These are phyloP conservation scores for Anthonomus grandis DNA, from an alignment of 1,140 invertebrate species.

Conservation along the genomic window DNA sequence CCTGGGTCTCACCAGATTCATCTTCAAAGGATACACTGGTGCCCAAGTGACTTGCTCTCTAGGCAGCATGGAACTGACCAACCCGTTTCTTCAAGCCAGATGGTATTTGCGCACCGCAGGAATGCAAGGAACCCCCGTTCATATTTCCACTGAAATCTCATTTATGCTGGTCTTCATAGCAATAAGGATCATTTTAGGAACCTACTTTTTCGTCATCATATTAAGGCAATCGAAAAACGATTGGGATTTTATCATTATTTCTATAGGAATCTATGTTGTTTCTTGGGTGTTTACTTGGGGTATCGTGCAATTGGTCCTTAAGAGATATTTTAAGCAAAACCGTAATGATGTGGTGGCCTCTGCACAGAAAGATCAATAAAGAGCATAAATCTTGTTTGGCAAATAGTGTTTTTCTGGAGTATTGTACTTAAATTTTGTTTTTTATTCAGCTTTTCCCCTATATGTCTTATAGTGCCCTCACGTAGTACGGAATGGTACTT, in stretches of 20 bases:
- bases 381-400: too few relatives aligned
- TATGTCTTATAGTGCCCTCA: too few relatives aligned
- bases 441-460: too few relatives aligned
- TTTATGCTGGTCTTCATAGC: conserved; percentile 42
- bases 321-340: conserved; percentile 29
- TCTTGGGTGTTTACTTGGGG: conserved; percentile 44
- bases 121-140: conserved; percentile 36
- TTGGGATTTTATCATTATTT: conserved; percentile 39
- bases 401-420: too few relatives aligned
- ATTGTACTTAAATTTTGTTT: too few relatives aligned
- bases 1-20: conserved; percentile 50
- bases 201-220: conserved; percentile 34
- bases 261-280: conserved; percentile 39
- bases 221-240: conserved; percentile 33
- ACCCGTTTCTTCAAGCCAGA: conserved; percentile 56
- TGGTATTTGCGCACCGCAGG: conserved; percentile 51
- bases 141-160: conserved; percentile 33
- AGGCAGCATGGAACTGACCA: conserved; percentile 56
- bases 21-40: conserved; percentile 51
- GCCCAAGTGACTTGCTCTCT: conserved; percentile 54
- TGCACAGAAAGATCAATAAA: too few relatives aligned
- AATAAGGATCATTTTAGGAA: conserved; percentile 41
- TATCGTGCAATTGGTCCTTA: conserved; percentile 34
- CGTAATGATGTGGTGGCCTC: too few relatives aligned
- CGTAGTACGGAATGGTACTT: too few relatives aligned